Base-by-base conservation (phyloP, 2,113 vertebrate genomes). In the Elgaria multicarinata region DNA sequence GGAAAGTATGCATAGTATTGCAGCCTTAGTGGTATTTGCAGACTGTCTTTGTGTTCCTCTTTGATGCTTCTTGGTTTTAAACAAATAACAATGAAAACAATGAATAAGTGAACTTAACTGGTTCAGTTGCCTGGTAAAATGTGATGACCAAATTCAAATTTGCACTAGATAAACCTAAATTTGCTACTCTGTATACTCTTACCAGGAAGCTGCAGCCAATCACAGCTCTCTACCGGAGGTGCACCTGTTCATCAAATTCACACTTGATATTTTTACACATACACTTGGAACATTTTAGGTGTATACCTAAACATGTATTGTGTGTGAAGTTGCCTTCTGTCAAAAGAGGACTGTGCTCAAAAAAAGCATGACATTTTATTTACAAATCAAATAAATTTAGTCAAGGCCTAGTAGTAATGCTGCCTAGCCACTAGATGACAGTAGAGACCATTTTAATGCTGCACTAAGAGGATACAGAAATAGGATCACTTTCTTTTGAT, bases 371-470 rank as follows among this genome's bases (percentile, higher is more conserved):
- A 53, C n/a, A 79, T 50, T 16, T 79, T 12, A 31, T 53, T 16
- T 50, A 13, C 18, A n/a, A 28, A 24, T 66, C 22, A 26, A n/a
- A 6, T 67, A 16, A 50, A 7, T 2, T 1, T 24, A 13, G 1
- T 1, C 13, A 50, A 2, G 1, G 6, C 0, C 8, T 7, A 4
- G 0, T 26, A 66, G n/a, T 76, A 58, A n/a, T 89, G 64, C 33
- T 28, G 36, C 6, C 22, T 90, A 53, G 53, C 94, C 96, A 86
- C 80, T 64, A 90, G 94, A 93, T 94, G 96, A 94, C 85, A 87
- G 0, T 10, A 94, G 90, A 93, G 75, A 22, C 90, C 89, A 92
- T 84, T 36, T 33, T 75, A 36, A 0, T 0, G 1, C 28, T 36
- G 3, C 14, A 28, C 2, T 13, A 31, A 9, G 20, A 69, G 14